Percentiles rank a stretch among this genome's conserved stretches.
phyloP scores from a whole-genome alignment of 2,113 vertebrate genomes.

The Rhinogobius similis region DNA sequence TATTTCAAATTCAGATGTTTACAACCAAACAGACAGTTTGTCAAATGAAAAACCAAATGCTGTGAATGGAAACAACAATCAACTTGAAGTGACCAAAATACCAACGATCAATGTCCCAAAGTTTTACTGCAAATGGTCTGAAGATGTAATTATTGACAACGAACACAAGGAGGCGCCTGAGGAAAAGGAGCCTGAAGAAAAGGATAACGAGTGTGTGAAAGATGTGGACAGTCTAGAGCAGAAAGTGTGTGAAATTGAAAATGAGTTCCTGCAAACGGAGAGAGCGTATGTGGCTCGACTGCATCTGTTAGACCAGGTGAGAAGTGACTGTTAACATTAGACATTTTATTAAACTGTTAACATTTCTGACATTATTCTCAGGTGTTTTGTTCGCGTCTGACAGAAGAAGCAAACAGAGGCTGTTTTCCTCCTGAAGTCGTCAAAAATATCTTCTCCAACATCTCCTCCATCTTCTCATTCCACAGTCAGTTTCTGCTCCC shows the following conservation, averaged over 20 bases:
- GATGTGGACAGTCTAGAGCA: slow-evolving; percentile 61
- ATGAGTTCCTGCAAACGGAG: slow-evolving; percentile 88
- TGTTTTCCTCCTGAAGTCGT: slow-evolving; percentile 84
- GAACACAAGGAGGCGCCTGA: background rate
- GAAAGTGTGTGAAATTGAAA: slow-evolving; percentile 78
- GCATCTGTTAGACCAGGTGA: slow-evolving; percentile 85
- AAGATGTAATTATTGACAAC: background rate
- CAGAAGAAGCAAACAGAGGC: slow-evolving; percentile 80
- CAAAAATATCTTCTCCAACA: slow-evolving; percentile 88
- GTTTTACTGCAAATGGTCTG: slow-evolving; percentile 40
- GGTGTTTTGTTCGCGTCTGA: slow-evolving; percentile 84
- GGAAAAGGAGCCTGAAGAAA: slow-evolving; percentile 4
- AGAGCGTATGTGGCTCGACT: slow-evolving; percentile 85
- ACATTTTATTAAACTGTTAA: background rate
- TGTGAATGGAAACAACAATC: background rate
- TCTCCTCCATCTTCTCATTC: slow-evolving; percentile 89
- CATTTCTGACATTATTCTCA: slow-evolving; percentile 38
- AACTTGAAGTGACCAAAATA: background rate
- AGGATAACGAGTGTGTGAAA: slow-evolving; percentile 16
- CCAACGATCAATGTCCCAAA: background rate
- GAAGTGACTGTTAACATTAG: background rate
- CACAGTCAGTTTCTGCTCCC: slow-evolving; percentile 87
- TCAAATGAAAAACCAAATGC: slow-evolving; percentile 6
- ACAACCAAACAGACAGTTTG: background rate
- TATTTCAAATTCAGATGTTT: background rate